These are phyloP conservation scores for Halcyon smyrnensis DNA, from an alignment of 2,797 vertebrate genomes.

Conservation along the genomic window DNA sequence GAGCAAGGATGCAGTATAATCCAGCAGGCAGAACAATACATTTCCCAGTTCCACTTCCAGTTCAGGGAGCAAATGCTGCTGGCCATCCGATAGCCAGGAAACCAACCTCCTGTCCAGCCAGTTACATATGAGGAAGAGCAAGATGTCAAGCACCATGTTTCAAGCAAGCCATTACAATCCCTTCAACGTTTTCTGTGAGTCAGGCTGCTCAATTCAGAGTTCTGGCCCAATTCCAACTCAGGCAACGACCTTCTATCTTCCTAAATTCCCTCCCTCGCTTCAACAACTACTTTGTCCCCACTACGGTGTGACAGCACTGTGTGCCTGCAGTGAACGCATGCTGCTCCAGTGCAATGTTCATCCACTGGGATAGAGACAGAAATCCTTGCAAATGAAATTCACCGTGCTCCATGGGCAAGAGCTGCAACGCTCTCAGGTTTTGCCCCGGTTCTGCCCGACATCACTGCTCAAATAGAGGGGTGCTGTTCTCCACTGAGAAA, in stretches of 20 bases:
- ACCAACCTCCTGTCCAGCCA: not conserved
- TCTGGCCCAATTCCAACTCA: not conserved
- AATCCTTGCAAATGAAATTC: not conserved
- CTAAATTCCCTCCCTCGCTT: not conserved
- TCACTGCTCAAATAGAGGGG: not conserved
- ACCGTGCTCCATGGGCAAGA: accelerated
- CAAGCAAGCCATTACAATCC: not conserved
- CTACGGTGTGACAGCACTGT: accelerated
- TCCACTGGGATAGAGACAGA: not conserved
- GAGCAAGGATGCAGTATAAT: not conserved
- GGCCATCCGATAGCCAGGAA: accelerated
- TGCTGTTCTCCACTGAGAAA: not conserved
- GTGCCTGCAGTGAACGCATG: not conserved
- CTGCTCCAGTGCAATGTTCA: not conserved
- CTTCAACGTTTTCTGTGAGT: not conserved
- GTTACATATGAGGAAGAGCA: not conserved
- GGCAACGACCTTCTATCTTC: not conserved
- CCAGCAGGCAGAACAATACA: accelerated
- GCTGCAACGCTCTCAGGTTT: accelerated
- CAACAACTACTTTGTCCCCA: not conserved
- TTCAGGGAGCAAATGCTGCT: not conserved
- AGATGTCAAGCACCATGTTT: not conserved
- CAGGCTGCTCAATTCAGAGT: not conserved
- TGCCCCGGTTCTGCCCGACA: not conserved
- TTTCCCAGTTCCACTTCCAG: not conserved